phyloP scores from a whole-genome alignment of 2,113 vertebrate genomes.

The Phocoena phocoena region DNA sequence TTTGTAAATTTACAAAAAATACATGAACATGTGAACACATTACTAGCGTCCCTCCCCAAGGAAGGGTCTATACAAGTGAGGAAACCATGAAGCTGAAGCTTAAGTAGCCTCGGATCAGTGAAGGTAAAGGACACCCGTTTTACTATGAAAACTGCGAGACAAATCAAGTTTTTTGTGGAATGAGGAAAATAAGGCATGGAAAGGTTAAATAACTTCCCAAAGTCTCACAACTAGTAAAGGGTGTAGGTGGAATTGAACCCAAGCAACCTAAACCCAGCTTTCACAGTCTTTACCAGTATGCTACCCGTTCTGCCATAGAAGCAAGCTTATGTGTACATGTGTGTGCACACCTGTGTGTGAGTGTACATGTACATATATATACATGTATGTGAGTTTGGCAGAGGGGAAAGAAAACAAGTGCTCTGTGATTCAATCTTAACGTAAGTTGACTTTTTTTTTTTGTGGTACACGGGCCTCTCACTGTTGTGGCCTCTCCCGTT shows the following conservation, averaged over 20 bases:
- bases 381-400: background rate
- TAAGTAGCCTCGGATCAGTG: background rate
- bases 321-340: background rate
- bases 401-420: background rate
- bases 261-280: background rate
- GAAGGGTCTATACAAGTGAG: background rate
- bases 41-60: background rate
- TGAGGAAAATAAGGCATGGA: background rate
- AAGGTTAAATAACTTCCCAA: background rate
- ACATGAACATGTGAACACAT: background rate
- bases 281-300: background rate
- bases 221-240: background rate
- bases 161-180: background rate
- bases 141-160: background rate
- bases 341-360: too few relatives aligned
- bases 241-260: background rate
- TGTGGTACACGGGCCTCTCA: background rate
- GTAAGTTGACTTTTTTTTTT: background rate
- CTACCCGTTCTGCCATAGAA: background rate
- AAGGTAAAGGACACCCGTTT: background rate
- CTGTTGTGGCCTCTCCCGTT: too few relatives aligned
- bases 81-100: background rate
- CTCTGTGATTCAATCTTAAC: background rate
- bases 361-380: too few relatives aligned
- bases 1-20: background rate